A percentile compares a stretch with the other conserved stretches of the same genome.
phyloP scores from a whole-genome alignment of 2,113 vertebrate species.

The Mustelus asterias region DNA sequence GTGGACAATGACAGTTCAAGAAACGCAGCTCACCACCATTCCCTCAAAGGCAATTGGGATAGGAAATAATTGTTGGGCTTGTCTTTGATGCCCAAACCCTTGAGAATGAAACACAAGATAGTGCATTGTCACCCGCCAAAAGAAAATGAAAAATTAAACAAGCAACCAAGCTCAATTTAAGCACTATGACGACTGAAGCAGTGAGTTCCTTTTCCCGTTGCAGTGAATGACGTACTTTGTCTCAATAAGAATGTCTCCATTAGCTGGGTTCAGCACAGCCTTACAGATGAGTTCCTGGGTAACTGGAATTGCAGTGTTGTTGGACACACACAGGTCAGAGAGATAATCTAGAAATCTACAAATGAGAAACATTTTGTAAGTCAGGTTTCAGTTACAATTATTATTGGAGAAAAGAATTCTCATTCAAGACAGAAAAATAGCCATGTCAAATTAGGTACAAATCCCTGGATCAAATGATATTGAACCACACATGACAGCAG shows the following conservation, averaged over 20 bases:
- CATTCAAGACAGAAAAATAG: background rate
- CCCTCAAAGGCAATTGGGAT: too few relatives aligned
- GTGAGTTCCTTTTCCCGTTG: background rate
- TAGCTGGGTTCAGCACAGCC: slow-evolving; percentile 82
- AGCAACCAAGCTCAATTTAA: background rate
- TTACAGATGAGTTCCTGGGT: slow-evolving; percentile 97
- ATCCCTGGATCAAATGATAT: background rate
- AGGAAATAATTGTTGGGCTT: too few relatives aligned
- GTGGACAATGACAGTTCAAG: too few relatives aligned
- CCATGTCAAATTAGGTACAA: background rate
- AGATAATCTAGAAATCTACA: slow-evolving; percentile 93
- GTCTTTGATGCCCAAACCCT: too few relatives aligned
- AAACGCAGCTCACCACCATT: too few relatives aligned
- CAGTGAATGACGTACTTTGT: slow-evolving; percentile 72
- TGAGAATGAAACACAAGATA: background rate
- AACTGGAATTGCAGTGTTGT: slow-evolving; percentile 96
- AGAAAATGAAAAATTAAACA: background rate
- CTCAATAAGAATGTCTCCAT: slow-evolving; percentile 94
- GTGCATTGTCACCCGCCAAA: background rate
- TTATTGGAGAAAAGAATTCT: background rate
- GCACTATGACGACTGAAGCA: too few relatives aligned
- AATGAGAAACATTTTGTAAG: background rate
- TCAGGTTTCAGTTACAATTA: background rate
- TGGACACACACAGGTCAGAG: slow-evolving; percentile 94
- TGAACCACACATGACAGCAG: background rate